Conservation (phyloP, 2,888 invertebrate species). For the Mystacides longicornis region DNA sequence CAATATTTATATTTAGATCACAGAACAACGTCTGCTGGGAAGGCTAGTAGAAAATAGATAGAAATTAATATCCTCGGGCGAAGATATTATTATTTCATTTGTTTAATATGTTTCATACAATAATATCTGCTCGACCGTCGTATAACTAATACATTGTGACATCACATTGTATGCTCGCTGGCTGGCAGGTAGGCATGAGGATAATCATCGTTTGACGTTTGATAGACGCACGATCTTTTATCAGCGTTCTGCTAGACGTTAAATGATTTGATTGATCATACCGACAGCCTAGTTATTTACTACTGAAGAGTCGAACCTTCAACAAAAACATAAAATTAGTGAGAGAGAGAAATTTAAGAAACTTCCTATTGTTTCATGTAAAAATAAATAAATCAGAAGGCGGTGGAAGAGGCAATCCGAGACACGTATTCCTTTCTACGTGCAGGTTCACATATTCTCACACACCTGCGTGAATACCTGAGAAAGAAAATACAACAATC, state of each 20-base stretch:
- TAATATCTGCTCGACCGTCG: too few species aligned
- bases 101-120: too few species aligned
- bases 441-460: conserved; percentile 13
- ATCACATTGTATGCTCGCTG: too few species aligned
- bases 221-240: background rate
- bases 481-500: conserved; percentile 13
- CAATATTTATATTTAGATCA: too few species aligned
- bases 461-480: conserved; percentile 11
- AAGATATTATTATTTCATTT: too few species aligned
- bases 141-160: too few species aligned
- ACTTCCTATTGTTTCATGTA: background rate
- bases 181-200: too few species aligned
- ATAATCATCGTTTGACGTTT: conserved; percentile 1
- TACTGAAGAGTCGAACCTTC: too few species aligned
- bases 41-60: too few species aligned
- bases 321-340: background rate
- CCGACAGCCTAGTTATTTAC: background rate
- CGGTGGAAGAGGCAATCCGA: conserved; percentile 9
- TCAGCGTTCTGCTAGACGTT: background rate
- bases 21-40: too few species aligned
- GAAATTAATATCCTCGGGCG: too few species aligned
- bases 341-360: background rate
- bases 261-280: background rate
- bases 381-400: conserved; percentile 14
- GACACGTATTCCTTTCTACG: conserved; percentile 11